Conservation (phyloP, 2,797 vertebrate species). For the Hybognathus amarus region DNA sequence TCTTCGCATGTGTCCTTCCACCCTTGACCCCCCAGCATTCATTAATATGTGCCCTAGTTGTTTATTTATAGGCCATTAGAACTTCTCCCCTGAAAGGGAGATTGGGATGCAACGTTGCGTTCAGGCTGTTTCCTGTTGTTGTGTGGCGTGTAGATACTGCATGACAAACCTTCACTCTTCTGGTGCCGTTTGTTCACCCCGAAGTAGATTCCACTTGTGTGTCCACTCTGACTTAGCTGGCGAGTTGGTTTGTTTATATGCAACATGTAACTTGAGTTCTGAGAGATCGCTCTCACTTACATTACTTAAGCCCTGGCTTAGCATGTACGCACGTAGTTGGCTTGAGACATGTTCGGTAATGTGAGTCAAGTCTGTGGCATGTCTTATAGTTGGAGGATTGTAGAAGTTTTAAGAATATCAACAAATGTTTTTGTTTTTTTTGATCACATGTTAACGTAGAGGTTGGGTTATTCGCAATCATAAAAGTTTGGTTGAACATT, state of each 20-base stretch:
- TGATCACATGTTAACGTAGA: no score
- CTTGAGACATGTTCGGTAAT: conserved; percentile 3
- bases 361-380: neutral
- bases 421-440: no score
- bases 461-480: no score
- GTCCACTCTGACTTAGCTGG: conserved; percentile 23
- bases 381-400: neutral
- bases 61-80: conserved; percentile 52
- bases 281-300: conserved; percentile 8
- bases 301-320: conserved; percentile 25
- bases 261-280: conserved; percentile 44
- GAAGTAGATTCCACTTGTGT: conserved; percentile 31
- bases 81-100: neutral
- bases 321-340: conserved; percentile 35
- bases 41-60: conserved; percentile 26
- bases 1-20: conserved; percentile 13
- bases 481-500: no score
- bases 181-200: neutral
- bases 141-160: conserved; percentile 4
- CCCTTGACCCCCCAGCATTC: conserved; percentile 24
- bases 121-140: conserved; percentile 28
- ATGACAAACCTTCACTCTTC: neutral
- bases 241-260: conserved; percentile 36
- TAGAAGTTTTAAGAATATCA: no score
- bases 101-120: neutral